Percentiles rank a stretch among this genome's conserved stretches.
These are phyloP conservation scores for Thymallus thymallus DNA, from an alignment of 2,113 vertebrate genomes.

Conservation along the genomic window DNA sequence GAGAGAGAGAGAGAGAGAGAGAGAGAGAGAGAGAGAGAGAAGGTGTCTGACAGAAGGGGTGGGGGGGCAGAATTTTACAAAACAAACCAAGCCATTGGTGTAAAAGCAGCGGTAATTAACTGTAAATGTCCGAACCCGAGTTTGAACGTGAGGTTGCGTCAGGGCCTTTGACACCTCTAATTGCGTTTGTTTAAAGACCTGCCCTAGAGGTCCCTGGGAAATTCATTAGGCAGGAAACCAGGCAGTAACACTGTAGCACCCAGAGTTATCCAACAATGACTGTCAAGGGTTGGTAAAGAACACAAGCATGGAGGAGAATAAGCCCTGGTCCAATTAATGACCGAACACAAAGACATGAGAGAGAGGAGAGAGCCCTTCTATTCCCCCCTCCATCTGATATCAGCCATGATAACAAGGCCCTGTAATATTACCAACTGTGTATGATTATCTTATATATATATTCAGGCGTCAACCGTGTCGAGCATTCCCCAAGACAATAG, in stretches of 20 bases:
- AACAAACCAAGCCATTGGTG: slow-evolving; percentile 19
- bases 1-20: too few species aligned
- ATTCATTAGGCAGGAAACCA: slow-evolving; percentile 60
- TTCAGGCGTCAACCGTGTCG: neutral
- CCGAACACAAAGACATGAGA: slow-evolving; percentile 55
- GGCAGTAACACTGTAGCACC: slow-evolving; percentile 1
- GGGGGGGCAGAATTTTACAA: slow-evolving; percentile 9
- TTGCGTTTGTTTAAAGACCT: slow-evolving; percentile 69
- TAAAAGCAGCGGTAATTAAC: slow-evolving; percentile 64
- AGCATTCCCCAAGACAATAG: slow-evolving; percentile 12
- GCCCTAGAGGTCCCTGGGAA: slow-evolving; percentile 54
- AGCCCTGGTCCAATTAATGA: slow-evolving; percentile 69
- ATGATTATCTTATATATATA: slow-evolving; percentile 35
- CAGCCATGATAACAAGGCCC: slow-evolving; percentile 54
- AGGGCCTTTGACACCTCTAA: slow-evolving; percentile 65
- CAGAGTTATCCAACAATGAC: slow-evolving; percentile 55
- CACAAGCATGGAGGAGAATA: slow-evolving; percentile 22
- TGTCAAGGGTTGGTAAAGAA: slow-evolving; percentile 56
- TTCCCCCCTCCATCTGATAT: slow-evolving; percentile 66
- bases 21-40: too few species aligned
- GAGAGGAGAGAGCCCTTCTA: slow-evolving; percentile 50
- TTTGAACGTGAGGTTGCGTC: slow-evolving; percentile 52
- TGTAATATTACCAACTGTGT: slow-evolving; percentile 57
- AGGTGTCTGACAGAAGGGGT: neutral
- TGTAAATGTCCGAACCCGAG: slow-evolving; percentile 59